Percentiles rank a stretch among this genome's conserved stretches.
Evolutionary conservation across 2,797 vertebrate genomes (phyloP).

Genomic region (Tadarida brasiliensis): DNA sequence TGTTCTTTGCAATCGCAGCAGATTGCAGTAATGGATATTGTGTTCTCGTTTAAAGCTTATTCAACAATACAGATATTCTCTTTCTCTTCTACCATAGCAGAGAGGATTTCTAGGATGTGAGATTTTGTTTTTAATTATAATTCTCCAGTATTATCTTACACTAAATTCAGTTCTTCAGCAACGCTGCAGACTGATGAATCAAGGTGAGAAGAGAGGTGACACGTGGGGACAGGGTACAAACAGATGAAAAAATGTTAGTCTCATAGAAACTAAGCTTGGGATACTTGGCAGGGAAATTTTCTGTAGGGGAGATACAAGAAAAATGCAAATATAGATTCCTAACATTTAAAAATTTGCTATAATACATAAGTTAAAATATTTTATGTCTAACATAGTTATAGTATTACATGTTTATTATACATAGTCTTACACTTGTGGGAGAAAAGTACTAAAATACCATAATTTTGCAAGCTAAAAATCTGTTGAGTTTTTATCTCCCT

Average conservation of each 20-base stretch:
- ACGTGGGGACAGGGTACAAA: accelerated
- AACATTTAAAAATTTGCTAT: neutral
- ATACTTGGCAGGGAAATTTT: neutral
- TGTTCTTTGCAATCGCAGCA: neutral
- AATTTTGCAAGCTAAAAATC: neutral
- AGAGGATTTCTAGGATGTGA: neutral
- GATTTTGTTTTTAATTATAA: neutral
- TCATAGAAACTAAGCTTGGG: neutral
- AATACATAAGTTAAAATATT: neutral
- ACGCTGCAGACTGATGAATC: neutral
- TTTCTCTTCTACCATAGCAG: neutral
- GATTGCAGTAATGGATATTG: neutral
- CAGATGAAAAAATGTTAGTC: neutral
- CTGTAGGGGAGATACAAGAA: neutral
- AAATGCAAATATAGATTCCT: neutral
- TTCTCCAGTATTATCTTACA: neutral
- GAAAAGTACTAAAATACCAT: neutral
- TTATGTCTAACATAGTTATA: neutral
- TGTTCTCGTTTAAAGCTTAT: neutral
- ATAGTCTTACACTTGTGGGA: neutral
- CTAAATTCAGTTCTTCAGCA: neutral
- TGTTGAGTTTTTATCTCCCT: neutral
- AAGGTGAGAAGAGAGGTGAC: neutral
- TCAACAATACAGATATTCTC: neutral
- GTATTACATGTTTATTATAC: neutral